These are phyloP conservation scores for Mirounga angustirostris DNA, from an alignment of 2,113 vertebrate species.

Conservation along the genomic window DNA sequence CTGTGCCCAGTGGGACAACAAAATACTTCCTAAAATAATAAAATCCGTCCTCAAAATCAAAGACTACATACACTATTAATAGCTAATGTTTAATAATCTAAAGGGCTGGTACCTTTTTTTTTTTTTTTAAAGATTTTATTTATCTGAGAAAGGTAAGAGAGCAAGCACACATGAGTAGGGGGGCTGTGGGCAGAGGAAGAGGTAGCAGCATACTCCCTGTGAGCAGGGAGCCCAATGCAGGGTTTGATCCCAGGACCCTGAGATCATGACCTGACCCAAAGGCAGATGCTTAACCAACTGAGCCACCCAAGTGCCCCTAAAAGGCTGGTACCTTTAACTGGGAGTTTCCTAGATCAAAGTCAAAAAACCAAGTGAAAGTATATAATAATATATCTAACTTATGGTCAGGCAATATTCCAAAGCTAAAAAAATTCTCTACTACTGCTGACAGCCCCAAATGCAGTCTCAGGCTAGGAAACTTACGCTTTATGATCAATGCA, in stretches of 20 bases:
- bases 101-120: neutral
- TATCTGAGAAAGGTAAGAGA: neutral
- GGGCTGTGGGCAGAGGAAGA: neutral
- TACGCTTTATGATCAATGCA: slow-evolving; percentile 91
- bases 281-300: neutral
- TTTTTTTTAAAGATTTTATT: neutral
- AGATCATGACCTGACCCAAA: neutral
- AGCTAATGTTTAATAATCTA: neutral
- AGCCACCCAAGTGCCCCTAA: neutral
- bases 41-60: neutral
- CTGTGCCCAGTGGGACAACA: neutral
- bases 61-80: neutral
- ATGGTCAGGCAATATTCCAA: neutral
- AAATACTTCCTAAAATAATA: neutral
- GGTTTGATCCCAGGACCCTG: neutral
- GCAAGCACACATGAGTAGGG: no score
- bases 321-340: neutral
- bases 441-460: neutral
- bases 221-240: neutral
- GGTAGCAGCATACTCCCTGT: neutral
- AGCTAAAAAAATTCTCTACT: neutral
- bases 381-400: neutral
- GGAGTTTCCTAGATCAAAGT: neutral
- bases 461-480: slow-evolving; percentile 65
- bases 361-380: neutral